phyloP scores from a whole-genome alignment of 1,140 invertebrate genomes.

The Drosophila carrolli region DNA sequence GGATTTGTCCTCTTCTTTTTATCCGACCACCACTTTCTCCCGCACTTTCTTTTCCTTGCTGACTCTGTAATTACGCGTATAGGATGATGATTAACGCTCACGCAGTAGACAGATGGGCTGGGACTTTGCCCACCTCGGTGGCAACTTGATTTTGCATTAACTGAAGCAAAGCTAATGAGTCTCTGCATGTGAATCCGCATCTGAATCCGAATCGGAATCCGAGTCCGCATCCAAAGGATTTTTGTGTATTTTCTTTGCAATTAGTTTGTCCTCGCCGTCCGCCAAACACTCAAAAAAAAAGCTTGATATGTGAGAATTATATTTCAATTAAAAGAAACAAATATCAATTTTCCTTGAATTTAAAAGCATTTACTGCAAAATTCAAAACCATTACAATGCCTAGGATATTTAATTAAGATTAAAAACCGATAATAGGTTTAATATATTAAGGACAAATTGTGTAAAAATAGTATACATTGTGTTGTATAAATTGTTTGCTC shows the following conservation, averaged over 20 bases:
- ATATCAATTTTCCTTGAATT: no score
- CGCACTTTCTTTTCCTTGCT: slow-evolving; percentile 10
- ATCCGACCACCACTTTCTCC: slow-evolving; percentile 3
- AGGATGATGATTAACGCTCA: slow-evolving; percentile 80
- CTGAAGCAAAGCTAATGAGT: slow-evolving; percentile 81
- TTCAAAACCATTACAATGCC: no score
- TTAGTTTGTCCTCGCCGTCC: slow-evolving; percentile 58
- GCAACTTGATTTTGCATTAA: slow-evolving; percentile 60
- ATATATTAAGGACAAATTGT: no score
- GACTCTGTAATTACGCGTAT: slow-evolving; percentile 79
- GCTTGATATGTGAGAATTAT: background rate
- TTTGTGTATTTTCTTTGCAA: slow-evolving; percentile 71
- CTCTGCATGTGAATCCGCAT: slow-evolving; percentile 55
- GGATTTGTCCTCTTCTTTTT: background rate
- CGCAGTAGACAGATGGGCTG: slow-evolving; percentile 44
- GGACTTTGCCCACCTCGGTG: background rate
- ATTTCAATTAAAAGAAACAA: no score
- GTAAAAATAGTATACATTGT: no score
- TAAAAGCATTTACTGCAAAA: no score
- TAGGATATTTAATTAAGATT: no score
- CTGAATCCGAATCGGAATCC: slow-evolving; percentile 18
- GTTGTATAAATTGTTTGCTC: no score
- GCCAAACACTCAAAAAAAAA: slow-evolving; percentile 1
- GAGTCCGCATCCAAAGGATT: slow-evolving; percentile 41
- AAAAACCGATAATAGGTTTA: no score